Conservation (phyloP, 2,888 invertebrate species). For the Cetonia aurata region DNA sequence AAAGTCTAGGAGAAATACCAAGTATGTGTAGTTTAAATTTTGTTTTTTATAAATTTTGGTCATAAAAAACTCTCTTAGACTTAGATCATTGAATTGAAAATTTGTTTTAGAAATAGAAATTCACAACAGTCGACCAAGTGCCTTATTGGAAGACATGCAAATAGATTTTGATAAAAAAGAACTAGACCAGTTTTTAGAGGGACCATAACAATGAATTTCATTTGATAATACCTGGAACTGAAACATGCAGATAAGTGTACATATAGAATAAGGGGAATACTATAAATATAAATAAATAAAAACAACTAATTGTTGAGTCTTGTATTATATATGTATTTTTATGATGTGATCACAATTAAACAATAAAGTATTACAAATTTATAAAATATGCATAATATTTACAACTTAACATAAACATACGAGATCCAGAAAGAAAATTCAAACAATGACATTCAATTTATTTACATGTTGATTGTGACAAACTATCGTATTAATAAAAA, state of each 20-base stretch:
- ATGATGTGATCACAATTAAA: slow-evolving; percentile 43
- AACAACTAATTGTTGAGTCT: slow-evolving; percentile 26
- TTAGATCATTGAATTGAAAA: neutral
- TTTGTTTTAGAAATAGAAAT: slow-evolving; percentile 48
- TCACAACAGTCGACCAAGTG: slow-evolving; percentile 50
- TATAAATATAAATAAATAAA: slow-evolving; percentile 12
- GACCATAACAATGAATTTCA: slow-evolving; percentile 49
- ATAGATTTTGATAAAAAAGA: slow-evolving; percentile 73
- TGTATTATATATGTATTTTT: slow-evolving; percentile 45
- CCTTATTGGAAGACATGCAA: slow-evolving; percentile 74
- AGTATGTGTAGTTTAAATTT: slow-evolving; percentile 60
- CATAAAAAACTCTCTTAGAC: too few relatives aligned
- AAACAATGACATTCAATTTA: slow-evolving; percentile 26
- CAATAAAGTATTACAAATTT: slow-evolving; percentile 46
- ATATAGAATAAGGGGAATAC: neutral
- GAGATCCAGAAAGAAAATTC: slow-evolving; percentile 48
- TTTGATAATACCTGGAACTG: neutral
- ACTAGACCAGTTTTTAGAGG: slow-evolving; percentile 74
- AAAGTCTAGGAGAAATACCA: slow-evolving; percentile 73
- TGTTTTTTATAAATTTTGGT: too few relatives aligned
- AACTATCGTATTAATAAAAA: slow-evolving; percentile 1
- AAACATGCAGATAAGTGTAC: slow-evolving; percentile 4
- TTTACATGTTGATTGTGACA: slow-evolving; percentile 20
- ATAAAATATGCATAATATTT: slow-evolving; percentile 47
- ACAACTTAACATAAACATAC: slow-evolving; percentile 51